Evolutionary conservation across 2,113 vertebrate genomes (phyloP).

Genomic region (Glaucidium brasilianum): DNA sequence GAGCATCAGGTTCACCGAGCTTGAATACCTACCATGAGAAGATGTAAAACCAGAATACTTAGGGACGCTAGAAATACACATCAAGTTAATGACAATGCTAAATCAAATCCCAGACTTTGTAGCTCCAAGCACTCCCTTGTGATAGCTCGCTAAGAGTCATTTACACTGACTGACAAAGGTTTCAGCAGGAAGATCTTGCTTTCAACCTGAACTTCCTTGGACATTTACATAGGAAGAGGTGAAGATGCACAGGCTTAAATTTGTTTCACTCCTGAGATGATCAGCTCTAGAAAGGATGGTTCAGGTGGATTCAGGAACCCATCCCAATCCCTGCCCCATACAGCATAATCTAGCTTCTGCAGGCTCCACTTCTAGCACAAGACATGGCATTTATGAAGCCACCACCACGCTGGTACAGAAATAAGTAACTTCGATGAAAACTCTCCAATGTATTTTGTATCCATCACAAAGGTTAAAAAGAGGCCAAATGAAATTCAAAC

Average conservation of each 20-base stretch:
- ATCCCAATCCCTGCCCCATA: neutral
- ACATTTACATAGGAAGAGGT: neutral
- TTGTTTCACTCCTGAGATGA: neutral
- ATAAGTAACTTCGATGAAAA: neutral
- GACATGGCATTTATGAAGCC: neutral
- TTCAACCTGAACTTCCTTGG: neutral
- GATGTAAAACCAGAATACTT: neutral
- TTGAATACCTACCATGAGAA: neutral
- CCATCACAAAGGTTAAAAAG: neutral
- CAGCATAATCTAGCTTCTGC: neutral
- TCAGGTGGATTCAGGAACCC: neutral
- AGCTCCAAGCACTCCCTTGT: neutral
- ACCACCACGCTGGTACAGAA: neutral
- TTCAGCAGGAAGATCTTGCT: neutral
- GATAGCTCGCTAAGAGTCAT: neutral
- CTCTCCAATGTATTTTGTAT: neutral
- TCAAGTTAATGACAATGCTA: neutral
- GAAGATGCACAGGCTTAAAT: neutral
- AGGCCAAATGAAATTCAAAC: neutral
- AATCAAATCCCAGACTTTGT: neutral
- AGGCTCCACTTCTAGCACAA: neutral
- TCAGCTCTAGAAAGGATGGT: neutral
- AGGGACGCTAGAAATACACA: neutral
- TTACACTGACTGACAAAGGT: neutral
- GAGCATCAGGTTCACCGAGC: neutral